Evolutionary conservation across 2,113 vertebrate genomes (phyloP).

Genomic region (Alethe castanea): DNA sequence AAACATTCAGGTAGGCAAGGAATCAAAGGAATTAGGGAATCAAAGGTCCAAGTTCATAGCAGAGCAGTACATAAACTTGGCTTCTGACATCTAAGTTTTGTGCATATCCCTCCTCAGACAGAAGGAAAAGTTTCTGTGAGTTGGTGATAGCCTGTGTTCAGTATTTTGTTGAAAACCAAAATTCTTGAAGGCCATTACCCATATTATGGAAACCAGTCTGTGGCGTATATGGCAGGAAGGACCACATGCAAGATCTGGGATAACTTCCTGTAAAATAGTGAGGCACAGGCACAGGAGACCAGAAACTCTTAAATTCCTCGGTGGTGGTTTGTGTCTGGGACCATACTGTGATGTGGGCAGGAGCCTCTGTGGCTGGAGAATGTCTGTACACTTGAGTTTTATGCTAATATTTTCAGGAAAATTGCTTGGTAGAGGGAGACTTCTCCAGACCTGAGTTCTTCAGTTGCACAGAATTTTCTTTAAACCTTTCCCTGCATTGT

Average conservation of each 20-base stretch:
- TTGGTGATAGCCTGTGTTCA: neutral
- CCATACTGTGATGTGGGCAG: neutral
- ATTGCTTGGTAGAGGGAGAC: neutral
- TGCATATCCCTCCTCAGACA: neutral
- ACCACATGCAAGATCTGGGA: neutral
- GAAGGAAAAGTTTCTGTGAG: neutral
- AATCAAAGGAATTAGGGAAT: neutral
- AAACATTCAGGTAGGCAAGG: neutral
- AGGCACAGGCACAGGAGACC: neutral
- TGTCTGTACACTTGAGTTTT: neutral
- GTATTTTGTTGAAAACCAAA: neutral
- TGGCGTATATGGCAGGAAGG: neutral
- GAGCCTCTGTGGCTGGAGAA: neutral
- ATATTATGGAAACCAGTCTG: neutral
- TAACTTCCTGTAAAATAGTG: neutral
- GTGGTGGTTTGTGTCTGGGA: neutral
- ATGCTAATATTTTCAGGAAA: neutral
- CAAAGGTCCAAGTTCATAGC: neutral
- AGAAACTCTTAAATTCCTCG: neutral
- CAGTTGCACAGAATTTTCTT: neutral
- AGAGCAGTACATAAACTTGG: neutral
- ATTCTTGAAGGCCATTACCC: neutral
- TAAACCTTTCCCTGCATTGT: neutral
- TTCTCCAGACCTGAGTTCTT: neutral
- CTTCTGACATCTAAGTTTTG: neutral